These are phyloP conservation scores for Mesitornis unicolor DNA, from an alignment of 2,113 vertebrate species.

Conservation along the genomic window DNA sequence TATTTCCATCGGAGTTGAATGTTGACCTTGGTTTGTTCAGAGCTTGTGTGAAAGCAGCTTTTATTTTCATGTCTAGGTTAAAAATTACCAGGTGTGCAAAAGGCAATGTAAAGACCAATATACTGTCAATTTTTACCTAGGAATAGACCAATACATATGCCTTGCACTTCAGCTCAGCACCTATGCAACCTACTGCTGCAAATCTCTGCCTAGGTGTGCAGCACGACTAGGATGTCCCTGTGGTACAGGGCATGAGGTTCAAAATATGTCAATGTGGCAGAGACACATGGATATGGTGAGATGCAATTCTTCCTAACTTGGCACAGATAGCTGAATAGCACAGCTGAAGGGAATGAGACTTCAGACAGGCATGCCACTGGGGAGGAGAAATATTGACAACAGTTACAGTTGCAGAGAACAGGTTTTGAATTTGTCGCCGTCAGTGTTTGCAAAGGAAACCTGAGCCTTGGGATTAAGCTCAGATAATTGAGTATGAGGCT, in stretches of 20 bases:
- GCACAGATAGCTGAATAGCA: neutral
- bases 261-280: accelerated
- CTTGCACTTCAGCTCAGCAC: neutral
- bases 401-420: neutral
- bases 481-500: neutral
- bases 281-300: accelerated
- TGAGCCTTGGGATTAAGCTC: neutral
- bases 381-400: neutral
- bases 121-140: neutral
- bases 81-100: neutral
- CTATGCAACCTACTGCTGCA: neutral
- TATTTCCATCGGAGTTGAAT: neutral
- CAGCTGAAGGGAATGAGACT: neutral
- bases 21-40: neutral
- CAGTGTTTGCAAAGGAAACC: neutral
- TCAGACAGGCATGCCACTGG: neutral
- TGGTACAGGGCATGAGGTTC: neutral
- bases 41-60: neutral
- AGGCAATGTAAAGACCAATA: neutral
- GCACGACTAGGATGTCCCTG: neutral
- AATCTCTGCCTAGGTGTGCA: neutral
- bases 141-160: neutral
- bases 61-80: neutral
- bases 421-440: neutral
- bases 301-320: neutral